Percentiles rank a stretch among this genome's conserved stretches.
phyloP scores from a whole-genome alignment of 2,888 invertebrate species.

The Rotaria socialis region DNA sequence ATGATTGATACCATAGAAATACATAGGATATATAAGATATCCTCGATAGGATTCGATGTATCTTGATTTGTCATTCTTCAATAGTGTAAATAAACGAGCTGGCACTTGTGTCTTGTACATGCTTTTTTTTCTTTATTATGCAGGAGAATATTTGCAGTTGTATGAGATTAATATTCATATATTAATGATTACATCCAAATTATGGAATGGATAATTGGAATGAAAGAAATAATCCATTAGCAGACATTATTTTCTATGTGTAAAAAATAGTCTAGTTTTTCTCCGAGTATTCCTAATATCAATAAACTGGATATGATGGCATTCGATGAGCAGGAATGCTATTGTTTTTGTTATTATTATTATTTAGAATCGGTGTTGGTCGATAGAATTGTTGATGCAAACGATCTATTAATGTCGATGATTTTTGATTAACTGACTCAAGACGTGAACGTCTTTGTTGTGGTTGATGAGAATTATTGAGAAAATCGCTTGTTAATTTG shows the following conservation, averaged over 20 bases:
- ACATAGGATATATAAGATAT: neutral
- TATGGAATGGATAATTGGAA: neutral
- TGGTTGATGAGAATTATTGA: neutral
- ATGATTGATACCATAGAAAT: too few species aligned
- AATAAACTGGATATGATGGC: slow-evolving; percentile 13
- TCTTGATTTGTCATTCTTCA: neutral
- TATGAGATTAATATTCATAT: neutral
- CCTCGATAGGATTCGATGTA: neutral
- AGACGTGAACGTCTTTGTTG: neutral
- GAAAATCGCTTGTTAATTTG: neutral
- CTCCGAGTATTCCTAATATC: neutral
- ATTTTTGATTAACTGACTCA: neutral
- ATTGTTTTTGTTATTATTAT: neutral
- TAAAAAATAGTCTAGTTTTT: neutral
- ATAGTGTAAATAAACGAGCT: neutral
- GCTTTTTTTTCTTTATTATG: neutral
- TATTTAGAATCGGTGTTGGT: neutral
- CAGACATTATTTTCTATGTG: neutral
- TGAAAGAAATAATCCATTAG: neutral
- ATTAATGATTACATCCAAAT: neutral
- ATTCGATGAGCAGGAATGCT: slow-evolving; percentile 7
- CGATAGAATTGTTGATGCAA: neutral
- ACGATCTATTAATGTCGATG: neutral
- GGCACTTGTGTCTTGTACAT: neutral
- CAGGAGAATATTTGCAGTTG: neutral